These are phyloP conservation scores for Neoascia interrupta DNA, from an alignment of 2,888 invertebrate genomes.

Conservation along the genomic window DNA sequence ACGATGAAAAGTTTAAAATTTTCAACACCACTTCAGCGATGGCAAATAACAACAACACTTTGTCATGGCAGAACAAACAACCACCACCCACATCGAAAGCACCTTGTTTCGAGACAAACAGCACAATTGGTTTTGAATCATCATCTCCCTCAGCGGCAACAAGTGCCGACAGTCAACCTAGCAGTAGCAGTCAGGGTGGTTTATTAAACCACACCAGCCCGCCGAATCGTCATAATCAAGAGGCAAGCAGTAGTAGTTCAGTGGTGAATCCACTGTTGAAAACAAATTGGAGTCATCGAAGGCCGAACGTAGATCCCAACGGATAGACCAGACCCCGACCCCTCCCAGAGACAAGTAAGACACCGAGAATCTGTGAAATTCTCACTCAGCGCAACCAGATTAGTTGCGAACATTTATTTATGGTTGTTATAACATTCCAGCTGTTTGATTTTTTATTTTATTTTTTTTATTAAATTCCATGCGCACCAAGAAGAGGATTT, in stretches of 20 bases:
- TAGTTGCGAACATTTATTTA: slow-evolving; percentile 55
- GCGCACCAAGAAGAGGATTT: background rate
- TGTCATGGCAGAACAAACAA: slow-evolving; percentile 58
- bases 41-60: slow-evolving; percentile 45
- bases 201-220: slow-evolving; percentile 37
- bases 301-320: slow-evolving; percentile 79
- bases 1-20: slow-evolving; percentile 21
- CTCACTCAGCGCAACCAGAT: slow-evolving; percentile 48
- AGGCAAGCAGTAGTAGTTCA: slow-evolving; percentile 33
- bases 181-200: slow-evolving; percentile 45
- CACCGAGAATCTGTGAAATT: slow-evolving; percentile 32
- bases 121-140: slow-evolving; percentile 72
- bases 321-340: slow-evolving; percentile 76
- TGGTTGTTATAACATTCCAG: slow-evolving; percentile 70
- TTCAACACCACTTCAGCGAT: slow-evolving; percentile 7
- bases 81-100: slow-evolving; percentile 44
- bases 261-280: slow-evolving; percentile 65
- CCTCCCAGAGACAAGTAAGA: background rate
- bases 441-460: slow-evolving; percentile 33
- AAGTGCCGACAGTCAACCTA: slow-evolving; percentile 44
- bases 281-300: slow-evolving; percentile 74
- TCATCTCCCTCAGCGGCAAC: slow-evolving; percentile 61
- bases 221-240: slow-evolving; percentile 39
- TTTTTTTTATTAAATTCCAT: slow-evolving; percentile 8
- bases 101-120: slow-evolving; percentile 50